These are phyloP conservation scores for Montipora cactus DNA, from an alignment of 64 coral and sea anemone genomes.

Conservation along the genomic window DNA sequence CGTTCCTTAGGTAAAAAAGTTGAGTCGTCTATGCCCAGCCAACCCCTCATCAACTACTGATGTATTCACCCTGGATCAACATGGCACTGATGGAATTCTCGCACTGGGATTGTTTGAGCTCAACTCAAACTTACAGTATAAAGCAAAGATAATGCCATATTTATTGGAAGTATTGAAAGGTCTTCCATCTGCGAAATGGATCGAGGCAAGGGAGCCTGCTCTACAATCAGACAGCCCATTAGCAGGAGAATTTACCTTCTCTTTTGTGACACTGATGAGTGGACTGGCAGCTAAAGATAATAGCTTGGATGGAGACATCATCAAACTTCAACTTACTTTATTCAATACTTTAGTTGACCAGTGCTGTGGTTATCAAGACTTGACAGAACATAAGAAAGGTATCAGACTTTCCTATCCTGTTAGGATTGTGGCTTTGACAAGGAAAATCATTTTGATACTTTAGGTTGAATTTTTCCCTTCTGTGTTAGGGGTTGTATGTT, in stretches of 20 bases:
- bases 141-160: conserved; percentile 90
- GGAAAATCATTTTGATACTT: too few species aligned
- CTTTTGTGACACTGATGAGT: conserved; percentile 90
- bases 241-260: conserved; percentile 92
- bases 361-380: conserved; percentile 67
- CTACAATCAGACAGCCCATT: conserved; percentile 62
- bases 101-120: conserved; percentile 85
- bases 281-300: conserved; percentile 84
- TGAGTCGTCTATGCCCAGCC: conserved; percentile 84
- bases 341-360: conserved; percentile 71
- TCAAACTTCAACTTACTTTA: conserved; percentile 52
- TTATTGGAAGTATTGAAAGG: conserved; percentile 88
- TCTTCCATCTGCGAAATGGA: conserved; percentile 84
- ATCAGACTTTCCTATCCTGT: background rate
- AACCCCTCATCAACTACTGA: conserved; percentile 42
- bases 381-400: conserved; percentile 84
- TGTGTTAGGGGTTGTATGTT: too few species aligned
- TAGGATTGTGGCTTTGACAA: background rate
- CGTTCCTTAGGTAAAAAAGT: conserved; percentile 80
- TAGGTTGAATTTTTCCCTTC: too few species aligned
- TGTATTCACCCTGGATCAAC: conserved; percentile 76
- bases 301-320: conserved; percentile 59
- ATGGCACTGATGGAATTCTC: conserved; percentile 84
- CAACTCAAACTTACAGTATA: conserved; percentile 87
- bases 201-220: conserved; percentile 61